phyloP scores from a whole-genome alignment of 2,113 vertebrate genomes.

The Scolopax mira region DNA sequence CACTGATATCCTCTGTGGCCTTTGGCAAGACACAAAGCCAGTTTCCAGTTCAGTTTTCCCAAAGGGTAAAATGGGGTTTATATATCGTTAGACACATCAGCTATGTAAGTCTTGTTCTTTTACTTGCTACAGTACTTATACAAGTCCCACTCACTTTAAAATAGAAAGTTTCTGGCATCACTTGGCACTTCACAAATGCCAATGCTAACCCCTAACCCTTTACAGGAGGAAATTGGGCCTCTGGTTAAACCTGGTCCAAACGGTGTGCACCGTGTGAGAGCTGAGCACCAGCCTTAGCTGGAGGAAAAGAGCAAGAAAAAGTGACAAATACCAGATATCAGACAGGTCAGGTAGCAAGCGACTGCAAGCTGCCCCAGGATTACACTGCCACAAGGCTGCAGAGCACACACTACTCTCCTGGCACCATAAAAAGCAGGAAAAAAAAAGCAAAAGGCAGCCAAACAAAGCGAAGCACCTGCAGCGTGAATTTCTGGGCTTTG shows the following conservation, averaged over 20 bases:
- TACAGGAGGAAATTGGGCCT: background rate
- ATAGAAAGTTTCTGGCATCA: background rate
- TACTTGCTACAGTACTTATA: background rate
- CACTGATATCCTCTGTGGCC: background rate
- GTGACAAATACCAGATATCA: background rate
- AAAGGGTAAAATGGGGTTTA: background rate
- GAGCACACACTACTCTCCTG: background rate
- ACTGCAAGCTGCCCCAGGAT: background rate
- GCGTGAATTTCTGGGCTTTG: conserved; percentile 20
- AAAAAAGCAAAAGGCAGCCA: background rate
- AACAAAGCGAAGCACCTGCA: conserved; percentile 29
- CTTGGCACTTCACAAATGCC: background rate
- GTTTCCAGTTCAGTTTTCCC: background rate
- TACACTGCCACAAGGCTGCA: background rate
- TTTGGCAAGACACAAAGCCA: background rate
- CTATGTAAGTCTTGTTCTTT: background rate
- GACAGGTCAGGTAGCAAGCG: background rate
- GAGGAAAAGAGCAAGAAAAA: background rate
- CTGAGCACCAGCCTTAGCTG: background rate
- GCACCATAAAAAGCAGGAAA: background rate
- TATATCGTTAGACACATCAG: fast-evolving
- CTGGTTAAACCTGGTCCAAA: background rate
- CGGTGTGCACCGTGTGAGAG: fast-evolving
- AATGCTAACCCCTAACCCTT: background rate
- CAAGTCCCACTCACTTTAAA: background rate